phyloP scores from a whole-genome alignment of 2,113 vertebrate species.

The Sterrhoptilus dennistouni region DNA sequence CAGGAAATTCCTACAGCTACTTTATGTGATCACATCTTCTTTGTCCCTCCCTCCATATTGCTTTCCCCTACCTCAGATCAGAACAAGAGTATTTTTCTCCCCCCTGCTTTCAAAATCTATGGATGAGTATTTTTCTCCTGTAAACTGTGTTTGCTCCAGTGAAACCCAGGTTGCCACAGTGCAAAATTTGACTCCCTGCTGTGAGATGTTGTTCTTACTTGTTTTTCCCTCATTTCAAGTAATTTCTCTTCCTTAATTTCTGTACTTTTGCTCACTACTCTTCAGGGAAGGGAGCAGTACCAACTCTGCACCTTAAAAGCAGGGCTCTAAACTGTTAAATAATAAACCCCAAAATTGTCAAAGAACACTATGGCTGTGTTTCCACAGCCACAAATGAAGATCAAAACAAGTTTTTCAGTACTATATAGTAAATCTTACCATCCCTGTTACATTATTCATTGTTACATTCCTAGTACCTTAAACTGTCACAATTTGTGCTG shows the following conservation, averaged over 20 bases:
- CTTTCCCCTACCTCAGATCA: not conserved
- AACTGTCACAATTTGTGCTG: not conserved
- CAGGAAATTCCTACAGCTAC: not conserved
- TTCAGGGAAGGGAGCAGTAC: not conserved
- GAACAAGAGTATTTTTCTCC: not conserved
- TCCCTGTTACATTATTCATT: not conserved
- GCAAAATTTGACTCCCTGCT: not conserved
- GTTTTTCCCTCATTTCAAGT: not conserved
- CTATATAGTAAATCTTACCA: not conserved
- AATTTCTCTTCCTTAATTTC: not conserved
- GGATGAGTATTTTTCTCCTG: not conserved
- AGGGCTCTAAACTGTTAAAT: not conserved
- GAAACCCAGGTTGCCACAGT: not conserved
- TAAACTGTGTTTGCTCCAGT: not conserved
- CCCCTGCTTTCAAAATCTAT: rapidly evolving
- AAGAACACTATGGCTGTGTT: not conserved
- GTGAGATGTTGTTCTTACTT: not conserved
- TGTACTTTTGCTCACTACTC: not conserved
- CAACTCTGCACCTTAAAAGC: not conserved
- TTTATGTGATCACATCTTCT: not conserved
- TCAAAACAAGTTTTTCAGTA: not conserved
- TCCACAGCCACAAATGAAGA: not conserved
- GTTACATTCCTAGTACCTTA: not conserved
- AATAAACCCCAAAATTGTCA: not conserved
- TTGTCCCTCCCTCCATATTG: not conserved